Evolutionary conservation across 2,888 invertebrate species (phyloP).

Genomic region (Phrixothrix hirtus): DNA sequence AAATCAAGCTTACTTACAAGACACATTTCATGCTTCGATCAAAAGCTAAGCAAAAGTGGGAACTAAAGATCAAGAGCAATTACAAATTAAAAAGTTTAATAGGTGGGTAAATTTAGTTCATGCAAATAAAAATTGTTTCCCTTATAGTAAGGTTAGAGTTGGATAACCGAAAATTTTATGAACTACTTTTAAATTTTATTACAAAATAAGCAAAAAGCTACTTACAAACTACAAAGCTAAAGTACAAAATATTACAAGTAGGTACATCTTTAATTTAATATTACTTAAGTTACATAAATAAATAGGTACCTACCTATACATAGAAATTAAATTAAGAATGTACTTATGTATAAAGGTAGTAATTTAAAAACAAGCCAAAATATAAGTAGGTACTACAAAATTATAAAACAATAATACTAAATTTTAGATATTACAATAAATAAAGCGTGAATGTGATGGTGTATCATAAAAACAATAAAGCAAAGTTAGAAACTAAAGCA

Average conservation of each 20-base stretch:
- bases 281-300: too few species aligned
- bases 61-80: constrained; percentile 15
- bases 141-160: constrained; percentile 59
- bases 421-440: constrained; percentile 6
- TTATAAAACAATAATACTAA: constrained; percentile 4
- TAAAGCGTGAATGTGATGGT: constrained; percentile 19
- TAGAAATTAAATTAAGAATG: constrained; percentile 14
- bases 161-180: constrained; percentile 48
- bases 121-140: constrained; percentile 53
- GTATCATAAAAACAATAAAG: constrained; percentile 19
- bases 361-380: constrained; percentile 30
- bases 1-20: too few species aligned
- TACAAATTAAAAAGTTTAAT: constrained; percentile 6
- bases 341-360: constrained; percentile 22
- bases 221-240: constrained; percentile 44
- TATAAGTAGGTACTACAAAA: constrained; percentile 24
- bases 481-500: constrained; percentile 13
- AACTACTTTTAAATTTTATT: constrained; percentile 46
- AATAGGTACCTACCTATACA: too few species aligned
- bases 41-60: constrained; percentile 15
- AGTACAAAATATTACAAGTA: constrained; percentile 32
- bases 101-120: constrained; percentile 31
- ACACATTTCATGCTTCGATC: too few species aligned
- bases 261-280: constrained; percentile 22
- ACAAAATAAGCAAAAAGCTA: constrained; percentile 50